Evolutionary conservation across 2,888 invertebrate genomes (phyloP).

Genomic region (Lacanobia oleracea): DNA sequence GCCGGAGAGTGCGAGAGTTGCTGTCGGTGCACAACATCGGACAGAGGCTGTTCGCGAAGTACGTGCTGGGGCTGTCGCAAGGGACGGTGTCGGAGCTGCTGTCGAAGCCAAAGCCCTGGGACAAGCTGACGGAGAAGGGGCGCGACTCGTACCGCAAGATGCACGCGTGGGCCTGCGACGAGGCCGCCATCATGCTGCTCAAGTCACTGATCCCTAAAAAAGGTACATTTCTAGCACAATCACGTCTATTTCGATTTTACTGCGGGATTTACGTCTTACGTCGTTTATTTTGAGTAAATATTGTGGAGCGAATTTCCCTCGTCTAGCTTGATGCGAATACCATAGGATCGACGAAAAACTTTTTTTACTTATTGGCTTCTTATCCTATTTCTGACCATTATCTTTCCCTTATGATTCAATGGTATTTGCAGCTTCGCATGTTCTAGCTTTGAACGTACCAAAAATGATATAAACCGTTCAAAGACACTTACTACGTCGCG

Average conservation of each 20-base stretch:
- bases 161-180: constrained; percentile 99
- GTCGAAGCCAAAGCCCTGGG: constrained; percentile 99
- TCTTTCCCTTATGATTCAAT: constrained; percentile 19
- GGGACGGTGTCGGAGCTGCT: constrained; percentile 99
- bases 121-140: constrained; percentile 99
- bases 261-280: constrained; percentile 26
- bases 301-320: constrained; percentile 15
- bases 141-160: constrained; percentile 99
- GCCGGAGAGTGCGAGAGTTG: constrained; percentile 97
- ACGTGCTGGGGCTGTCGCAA: constrained; percentile 98
- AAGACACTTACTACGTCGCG: constrained; percentile 3
- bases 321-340: constrained; percentile 48
- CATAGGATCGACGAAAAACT: constrained; percentile 17
- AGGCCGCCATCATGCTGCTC: constrained; percentile 98
- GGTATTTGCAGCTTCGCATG: constrained; percentile 51
- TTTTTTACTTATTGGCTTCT: too few species aligned
- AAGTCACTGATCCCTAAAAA: constrained; percentile 99
- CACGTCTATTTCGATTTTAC: constrained; percentile 39
- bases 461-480: constrained; percentile 42
- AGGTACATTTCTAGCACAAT: constrained; percentile 91
- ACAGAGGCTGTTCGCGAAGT: constrained; percentile 99
- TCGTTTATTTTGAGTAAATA: constrained; percentile 19
- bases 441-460: constrained; percentile 42
- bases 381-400: not conserved
- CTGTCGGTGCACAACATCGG: constrained; percentile 99